These are phyloP conservation scores for Aphidius colemani DNA, from an alignment of 2,888 invertebrate species.

Conservation along the genomic window DNA sequence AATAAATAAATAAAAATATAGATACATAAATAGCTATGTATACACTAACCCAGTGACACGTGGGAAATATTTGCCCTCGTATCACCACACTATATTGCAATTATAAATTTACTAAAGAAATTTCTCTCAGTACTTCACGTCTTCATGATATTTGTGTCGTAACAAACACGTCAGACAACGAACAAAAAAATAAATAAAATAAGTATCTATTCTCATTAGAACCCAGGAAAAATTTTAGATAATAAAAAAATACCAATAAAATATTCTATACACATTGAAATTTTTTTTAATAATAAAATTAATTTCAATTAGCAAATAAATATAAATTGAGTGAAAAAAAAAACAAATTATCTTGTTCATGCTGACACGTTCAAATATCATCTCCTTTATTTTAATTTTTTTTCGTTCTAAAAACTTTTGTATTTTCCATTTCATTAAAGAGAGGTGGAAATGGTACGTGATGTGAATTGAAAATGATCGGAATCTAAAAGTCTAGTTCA, in stretches of 20 bases:
- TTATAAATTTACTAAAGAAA: slow-evolving; percentile 1
- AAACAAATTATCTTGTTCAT: background rate
- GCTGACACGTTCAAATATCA: slow-evolving; percentile 17
- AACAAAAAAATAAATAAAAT: background rate
- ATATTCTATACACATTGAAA: too few relatives aligned
- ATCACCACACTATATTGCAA: slow-evolving; percentile 6
- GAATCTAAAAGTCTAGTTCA: slow-evolving; percentile 26
- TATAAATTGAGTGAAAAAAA: background rate
- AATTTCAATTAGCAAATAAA: too few relatives aligned
- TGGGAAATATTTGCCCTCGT: slow-evolving; percentile 29
- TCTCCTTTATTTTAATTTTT: background rate
- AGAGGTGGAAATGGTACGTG: slow-evolving; percentile 16
- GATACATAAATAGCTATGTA: background rate
- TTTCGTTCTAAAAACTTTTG: background rate
- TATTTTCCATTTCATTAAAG: slow-evolving; percentile 3
- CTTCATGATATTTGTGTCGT: slow-evolving; percentile 5
- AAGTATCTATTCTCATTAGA: background rate
- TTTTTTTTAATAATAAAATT: too few relatives aligned
- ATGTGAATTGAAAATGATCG: slow-evolving; percentile 19
- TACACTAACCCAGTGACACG: slow-evolving; percentile 29
- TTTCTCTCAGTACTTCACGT: slow-evolving; percentile 4
- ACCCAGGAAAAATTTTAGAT: background rate
- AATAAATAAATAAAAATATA: slow-evolving; percentile 10
- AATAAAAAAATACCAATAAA: too few relatives aligned
- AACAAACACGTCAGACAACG: background rate